Percentiles rank a stretch among this genome's conserved stretches.
phyloP scores from a whole-genome alignment of 1,140 invertebrate species.

The Apolygus lucorum region DNA sequence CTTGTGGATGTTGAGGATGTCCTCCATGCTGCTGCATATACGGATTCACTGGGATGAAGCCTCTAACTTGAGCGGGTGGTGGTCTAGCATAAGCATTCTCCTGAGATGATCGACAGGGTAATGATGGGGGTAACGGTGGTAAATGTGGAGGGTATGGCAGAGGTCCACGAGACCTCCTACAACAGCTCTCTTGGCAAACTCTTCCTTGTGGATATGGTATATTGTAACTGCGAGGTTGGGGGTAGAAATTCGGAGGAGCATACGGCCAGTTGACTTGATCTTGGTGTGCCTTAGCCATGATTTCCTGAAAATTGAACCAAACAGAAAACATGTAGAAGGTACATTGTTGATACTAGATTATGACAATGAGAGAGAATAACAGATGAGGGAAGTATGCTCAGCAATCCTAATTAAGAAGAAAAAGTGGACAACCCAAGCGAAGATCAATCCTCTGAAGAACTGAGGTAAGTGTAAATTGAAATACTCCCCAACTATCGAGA shows the following conservation, averaged over 20 bases:
- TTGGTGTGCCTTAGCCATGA: conserved; percentile 1
- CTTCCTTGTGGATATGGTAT: background rate
- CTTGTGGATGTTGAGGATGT: background rate
- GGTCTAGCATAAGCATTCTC: background rate
- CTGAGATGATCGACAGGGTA: background rate
- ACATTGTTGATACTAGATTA: too few relatives aligned
- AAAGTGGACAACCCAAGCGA: too few relatives aligned
- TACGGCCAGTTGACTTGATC: conserved; percentile 5
- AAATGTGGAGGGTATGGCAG: background rate
- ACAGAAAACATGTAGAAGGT: background rate
- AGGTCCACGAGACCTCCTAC: background rate
- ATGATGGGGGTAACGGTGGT: background rate
- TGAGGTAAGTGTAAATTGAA: too few relatives aligned
- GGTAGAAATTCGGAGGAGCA: background rate
- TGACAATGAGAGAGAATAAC: too few relatives aligned
- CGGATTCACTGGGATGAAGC: background rate
- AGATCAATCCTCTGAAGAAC: too few relatives aligned
- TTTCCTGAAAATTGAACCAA: background rate
- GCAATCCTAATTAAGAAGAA: too few relatives aligned
- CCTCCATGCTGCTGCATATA: conserved; percentile 18
- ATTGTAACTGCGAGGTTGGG: background rate
- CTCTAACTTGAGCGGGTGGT: background rate
- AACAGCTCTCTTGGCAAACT: conserved; percentile 9
- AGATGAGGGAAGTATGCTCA: too few relatives aligned
- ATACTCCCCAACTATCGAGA: too few relatives aligned